Conservation (phyloP, 1,140 invertebrate genomes). For the Panagrolaimus sp. region DNA sequence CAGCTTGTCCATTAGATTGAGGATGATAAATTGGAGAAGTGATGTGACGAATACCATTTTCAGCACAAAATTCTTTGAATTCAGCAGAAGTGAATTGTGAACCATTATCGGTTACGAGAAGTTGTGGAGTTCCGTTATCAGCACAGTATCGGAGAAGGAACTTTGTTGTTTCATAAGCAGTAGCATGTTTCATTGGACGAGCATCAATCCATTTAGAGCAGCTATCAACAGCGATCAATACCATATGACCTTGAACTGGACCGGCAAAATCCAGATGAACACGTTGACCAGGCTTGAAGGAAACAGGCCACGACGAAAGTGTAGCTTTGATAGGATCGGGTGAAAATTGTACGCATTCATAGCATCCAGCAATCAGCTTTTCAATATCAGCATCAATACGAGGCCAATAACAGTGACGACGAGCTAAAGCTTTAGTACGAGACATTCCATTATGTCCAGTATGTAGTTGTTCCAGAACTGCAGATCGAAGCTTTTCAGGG, state of each 20-base stretch:
- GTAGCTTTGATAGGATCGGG: constrained; percentile 9
- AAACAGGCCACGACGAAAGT: constrained; percentile 17
- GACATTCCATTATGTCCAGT: no score
- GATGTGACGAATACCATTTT: neutral
- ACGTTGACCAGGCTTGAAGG: constrained; percentile 31
- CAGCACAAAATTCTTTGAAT: neutral
- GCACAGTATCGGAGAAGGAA: neutral
- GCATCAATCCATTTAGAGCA: constrained; percentile 63
- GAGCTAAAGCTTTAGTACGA: constrained; percentile 63
- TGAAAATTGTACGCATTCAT: constrained; percentile 25
- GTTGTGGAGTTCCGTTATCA: neutral
- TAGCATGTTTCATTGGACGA: neutral
- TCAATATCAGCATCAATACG: constrained; percentile 54
- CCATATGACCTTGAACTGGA: constrained; percentile 49
- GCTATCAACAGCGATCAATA: constrained; percentile 60
- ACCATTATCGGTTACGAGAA: neutral
- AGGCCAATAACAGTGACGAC: constrained; percentile 60
- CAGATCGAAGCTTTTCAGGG: no score
- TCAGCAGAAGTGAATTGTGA: neutral
- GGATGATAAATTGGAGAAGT: neutral
- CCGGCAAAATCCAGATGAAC: constrained; percentile 60
- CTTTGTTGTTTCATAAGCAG: neutral
- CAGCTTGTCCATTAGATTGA: neutral
- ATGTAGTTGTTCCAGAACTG: no score
- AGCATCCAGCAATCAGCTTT: constrained; percentile 30